Evolutionary conservation across 2,113 vertebrate genomes (phyloP), one percentile per base, ranked within the genome.

Genomic region (Gobiocypris rarus): DNA sequence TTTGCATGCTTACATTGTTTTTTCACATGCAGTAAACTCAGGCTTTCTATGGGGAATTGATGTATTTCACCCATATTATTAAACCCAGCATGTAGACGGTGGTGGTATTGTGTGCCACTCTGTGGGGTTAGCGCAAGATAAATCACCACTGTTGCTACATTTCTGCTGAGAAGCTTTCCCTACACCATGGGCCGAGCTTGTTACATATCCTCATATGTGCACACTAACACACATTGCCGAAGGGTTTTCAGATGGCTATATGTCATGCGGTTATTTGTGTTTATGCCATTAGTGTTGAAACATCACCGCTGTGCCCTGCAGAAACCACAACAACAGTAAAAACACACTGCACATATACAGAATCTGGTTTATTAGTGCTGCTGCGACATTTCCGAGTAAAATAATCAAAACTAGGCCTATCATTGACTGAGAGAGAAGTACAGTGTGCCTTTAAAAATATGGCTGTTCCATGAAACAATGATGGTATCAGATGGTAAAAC

Each of bases 181-280:
- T 65, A 80, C 78, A 34, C 78, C 28, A 22, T 4, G 9, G 78
- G 9, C 59, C 43, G 9, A 80, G 78, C 78, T 80, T 67, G 77
- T 80, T 80, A 67, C 26, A 17, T 31, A 34, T 24, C 67, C 26
- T 67, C 41, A 80, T 67, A 80, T 75, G 73, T 50, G 58, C 59
- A 28, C 76, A 22, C 38, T 48, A 28, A 80, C 58, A 59, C 56
- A 63, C 56, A 63, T 24, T 67, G 77, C 77, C 41, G 24, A 80
- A 65, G 77, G 78, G 78, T 80, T 80, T 80, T 80, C 41, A 67
- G 78, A 67, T 67, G 78, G 43, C 78, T 50, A 67, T 80, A 50
- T 80, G 78, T 80, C 78, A 80, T 80, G 78, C 26, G 19, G 59
- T 50, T 80, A 80, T 67, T 67, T 80, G 78, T 80, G 78, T 67